These are phyloP conservation scores for Balaeniceps rex DNA, from an alignment of 2,113 vertebrate species.

Conservation along the genomic window DNA sequence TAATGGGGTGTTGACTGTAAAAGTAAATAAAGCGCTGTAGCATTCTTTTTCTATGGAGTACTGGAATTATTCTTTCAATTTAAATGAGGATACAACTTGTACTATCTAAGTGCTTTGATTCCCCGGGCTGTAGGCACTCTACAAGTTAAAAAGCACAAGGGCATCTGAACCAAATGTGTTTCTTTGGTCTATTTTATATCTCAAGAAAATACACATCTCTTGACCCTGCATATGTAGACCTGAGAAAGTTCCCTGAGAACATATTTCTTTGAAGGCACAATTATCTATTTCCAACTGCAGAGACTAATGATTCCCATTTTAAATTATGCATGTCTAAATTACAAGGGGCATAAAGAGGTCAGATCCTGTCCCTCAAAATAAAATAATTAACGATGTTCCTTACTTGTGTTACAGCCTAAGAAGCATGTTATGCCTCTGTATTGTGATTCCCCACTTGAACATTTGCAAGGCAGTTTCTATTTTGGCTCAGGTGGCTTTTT, in stretches of 20 bases:
- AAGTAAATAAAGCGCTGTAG: neutral
- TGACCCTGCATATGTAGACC: neutral
- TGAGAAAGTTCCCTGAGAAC: neutral
- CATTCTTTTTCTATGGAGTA: neutral
- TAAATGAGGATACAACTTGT: neutral
- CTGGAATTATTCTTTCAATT: neutral
- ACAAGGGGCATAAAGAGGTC: neutral
- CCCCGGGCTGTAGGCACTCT: neutral
- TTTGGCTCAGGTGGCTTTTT: neutral
- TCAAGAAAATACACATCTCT: neutral
- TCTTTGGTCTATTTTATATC: neutral
- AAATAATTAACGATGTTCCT: neutral
- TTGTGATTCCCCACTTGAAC: neutral
- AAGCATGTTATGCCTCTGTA: neutral
- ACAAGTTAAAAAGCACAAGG: neutral
- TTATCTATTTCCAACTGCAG: conserved; percentile 6
- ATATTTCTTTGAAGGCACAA: neutral
- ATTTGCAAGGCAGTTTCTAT: neutral
- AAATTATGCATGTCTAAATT: conserved; percentile 19
- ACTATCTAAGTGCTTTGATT: neutral
- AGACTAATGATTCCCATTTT: neutral
- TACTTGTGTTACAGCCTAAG: neutral
- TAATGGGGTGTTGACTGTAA: neutral
- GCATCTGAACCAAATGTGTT: neutral
- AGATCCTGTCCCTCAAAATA: neutral